Base-by-base conservation (phyloP, 2,113 vertebrate species). In the Lipophrys pholis region DNA sequence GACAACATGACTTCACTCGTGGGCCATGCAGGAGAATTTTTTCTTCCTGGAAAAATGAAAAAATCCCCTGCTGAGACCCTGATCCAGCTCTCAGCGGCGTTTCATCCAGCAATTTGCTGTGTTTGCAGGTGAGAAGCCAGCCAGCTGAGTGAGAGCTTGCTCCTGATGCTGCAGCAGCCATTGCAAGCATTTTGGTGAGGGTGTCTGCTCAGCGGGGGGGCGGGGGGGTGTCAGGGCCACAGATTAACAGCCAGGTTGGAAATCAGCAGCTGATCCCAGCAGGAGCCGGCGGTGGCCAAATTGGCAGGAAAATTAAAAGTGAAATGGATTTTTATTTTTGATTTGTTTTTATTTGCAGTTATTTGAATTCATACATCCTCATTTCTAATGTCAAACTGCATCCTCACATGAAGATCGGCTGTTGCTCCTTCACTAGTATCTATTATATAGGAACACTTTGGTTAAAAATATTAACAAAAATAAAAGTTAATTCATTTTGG, bases 61-160 rank as follows among this genome's bases (percentile, higher is more conserved):
- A 10, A 42, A 45, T 49, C 45, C 39, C 11, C 15, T 11, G 7
- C 68, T 46, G 15, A 70, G 30, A 30, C 39, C 5, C 50, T 10
- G 38, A 56, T 43, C 12, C 16, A 21, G 36, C 62, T 48, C 50
- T 51, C 58, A 69, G 63, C 57, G 11, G 64, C 46, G 14, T 15
- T 17, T 16, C 12, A 49, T 30, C 30, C 51, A 21, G 76, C 41
- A 41, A 69, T 63, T 66, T 60, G 53, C 38, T 45, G 54, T 50
- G 42, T 55, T 65, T 54, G 36, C 46, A 73, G 57, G 40, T 64
- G 60, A 43, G 15, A 12, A 45, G 14, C 1, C 30, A 12, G 43
- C 3, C 5, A 38, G 21, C 21, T 2, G 21, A 30, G 21, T 30
- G 49, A 61, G 42, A 53, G 12, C 39, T 45, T 53, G 57, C 51